phyloP scores from a whole-genome alignment of 2,888 invertebrate species.

The Coremacera marginata region DNA sequence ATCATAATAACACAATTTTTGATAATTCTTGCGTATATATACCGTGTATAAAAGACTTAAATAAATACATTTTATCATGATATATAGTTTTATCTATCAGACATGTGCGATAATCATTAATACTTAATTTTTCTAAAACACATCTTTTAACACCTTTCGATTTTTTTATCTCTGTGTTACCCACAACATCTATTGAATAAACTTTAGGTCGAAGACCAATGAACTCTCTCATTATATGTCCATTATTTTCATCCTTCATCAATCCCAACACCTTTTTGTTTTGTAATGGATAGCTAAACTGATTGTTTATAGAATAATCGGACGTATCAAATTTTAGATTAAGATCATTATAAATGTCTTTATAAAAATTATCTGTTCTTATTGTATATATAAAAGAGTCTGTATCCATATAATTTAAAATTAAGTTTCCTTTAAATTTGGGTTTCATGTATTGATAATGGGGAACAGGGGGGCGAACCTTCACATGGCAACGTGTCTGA shows the following conservation, averaged over 20 bases:
- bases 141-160: background rate
- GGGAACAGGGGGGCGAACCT: too few relatives aligned
- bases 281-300: too few relatives aligned
- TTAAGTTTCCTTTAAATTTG: too few relatives aligned
- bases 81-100: background rate
- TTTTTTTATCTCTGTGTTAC: background rate
- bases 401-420: too few relatives aligned
- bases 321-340: too few relatives aligned
- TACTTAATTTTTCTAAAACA: background rate
- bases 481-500: too few relatives aligned
- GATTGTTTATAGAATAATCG: background rate
- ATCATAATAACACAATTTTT: background rate
- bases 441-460: too few relatives aligned
- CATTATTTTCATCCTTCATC: background rate
- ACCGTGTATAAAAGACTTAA: background rate
- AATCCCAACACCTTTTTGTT: too few relatives aligned
- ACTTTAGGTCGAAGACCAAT: too few relatives aligned
- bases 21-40: background rate
- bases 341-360: too few relatives aligned
- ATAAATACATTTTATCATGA: background rate
- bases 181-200: background rate
- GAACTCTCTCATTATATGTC: background rate
- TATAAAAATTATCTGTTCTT: too few relatives aligned
- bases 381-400: too few relatives aligned
- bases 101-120: background rate